A percentile compares a stretch with the other conserved stretches of the same genome.
Evolutionary conservation across 2,797 vertebrate species (phyloP).

Genomic region (Macropus fuliginosus): DNA sequence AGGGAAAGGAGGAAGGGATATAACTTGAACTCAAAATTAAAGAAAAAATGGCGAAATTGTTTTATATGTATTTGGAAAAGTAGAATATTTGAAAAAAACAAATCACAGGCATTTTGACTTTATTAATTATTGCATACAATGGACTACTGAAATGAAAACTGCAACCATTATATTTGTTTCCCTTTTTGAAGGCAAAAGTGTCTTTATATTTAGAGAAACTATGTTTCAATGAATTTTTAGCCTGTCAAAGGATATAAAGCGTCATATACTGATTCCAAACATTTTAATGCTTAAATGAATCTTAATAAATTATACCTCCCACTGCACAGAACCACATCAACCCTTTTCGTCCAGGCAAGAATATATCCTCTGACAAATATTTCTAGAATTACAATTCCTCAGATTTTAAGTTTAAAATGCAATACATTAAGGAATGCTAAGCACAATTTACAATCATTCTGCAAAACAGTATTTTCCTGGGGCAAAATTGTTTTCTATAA

Average conservation of each 20-base stretch:
- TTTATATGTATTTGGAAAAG: not conserved
- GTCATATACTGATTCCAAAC: slow-evolving; percentile 2
- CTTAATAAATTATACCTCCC: slow-evolving; percentile 27
- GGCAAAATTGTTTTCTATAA: slow-evolving; percentile 74
- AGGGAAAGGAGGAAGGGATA: not conserved
- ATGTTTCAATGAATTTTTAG: slow-evolving; percentile 45
- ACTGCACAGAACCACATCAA: not conserved
- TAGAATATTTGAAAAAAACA: not conserved
- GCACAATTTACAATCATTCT: slow-evolving; percentile 71
- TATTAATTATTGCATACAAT: slow-evolving; percentile 70
- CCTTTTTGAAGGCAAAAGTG: slow-evolving; percentile 52
- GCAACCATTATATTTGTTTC: slow-evolving; percentile 58
- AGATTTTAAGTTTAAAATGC: slow-evolving; percentile 44
- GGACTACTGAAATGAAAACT: slow-evolving; percentile 60
- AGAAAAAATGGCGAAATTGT: not conserved
- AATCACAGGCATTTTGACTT: not conserved
- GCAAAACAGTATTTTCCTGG: slow-evolving; percentile 59
- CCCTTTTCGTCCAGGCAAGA: not conserved
- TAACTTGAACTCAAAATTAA: not conserved
- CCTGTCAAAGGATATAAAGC: not conserved
- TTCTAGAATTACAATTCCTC: slow-evolving; percentile 63
- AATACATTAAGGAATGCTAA: slow-evolving; percentile 49
- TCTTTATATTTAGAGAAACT: slow-evolving; percentile 23
- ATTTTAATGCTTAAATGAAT: slow-evolving; percentile 1
- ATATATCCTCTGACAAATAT: not conserved